Evolutionary conservation across 1,140 invertebrate genomes (phyloP).

Genomic region (Pristionchus pacificus): DNA sequence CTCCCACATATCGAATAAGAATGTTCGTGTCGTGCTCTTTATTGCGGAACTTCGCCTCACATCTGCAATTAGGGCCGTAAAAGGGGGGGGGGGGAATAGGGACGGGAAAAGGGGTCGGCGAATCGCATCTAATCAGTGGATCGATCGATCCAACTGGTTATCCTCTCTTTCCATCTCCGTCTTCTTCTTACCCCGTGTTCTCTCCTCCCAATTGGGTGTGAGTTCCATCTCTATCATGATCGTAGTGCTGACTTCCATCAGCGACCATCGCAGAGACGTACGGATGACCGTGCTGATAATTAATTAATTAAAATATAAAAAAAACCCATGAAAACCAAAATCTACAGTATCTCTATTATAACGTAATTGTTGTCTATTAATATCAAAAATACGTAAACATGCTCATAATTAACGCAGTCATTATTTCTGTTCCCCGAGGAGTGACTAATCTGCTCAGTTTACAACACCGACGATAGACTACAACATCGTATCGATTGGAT

Average conservation of each 20-base stretch:
- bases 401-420: background rate
- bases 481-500: no score
- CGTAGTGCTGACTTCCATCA: slow-evolving; percentile 89
- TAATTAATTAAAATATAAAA: background rate
- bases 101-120: no score
- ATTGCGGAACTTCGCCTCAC: slow-evolving; percentile 81
- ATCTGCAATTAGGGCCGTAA: slow-evolving; percentile 37
- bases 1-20: slow-evolving; percentile 83
- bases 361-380: background rate
- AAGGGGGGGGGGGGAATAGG: background rate
- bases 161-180: no score
- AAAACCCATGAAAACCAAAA: slow-evolving; percentile 28
- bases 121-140: no score
- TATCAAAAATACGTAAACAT: background rate
- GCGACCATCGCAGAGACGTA: slow-evolving; percentile 98
- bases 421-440: background rate
- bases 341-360: background rate
- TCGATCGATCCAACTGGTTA: no score
- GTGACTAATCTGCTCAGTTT: background rate
- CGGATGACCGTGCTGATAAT: slow-evolving; percentile 83
- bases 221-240: slow-evolving; percentile 95
- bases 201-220: slow-evolving; percentile 78
- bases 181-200: slow-evolving; percentile 35
- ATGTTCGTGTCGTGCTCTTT: slow-evolving; percentile 83
- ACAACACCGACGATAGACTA: no score